These are phyloP conservation scores for Zaprionus camerounensis DNA, from an alignment of 1,140 invertebrate species.

Conservation along the genomic window DNA sequence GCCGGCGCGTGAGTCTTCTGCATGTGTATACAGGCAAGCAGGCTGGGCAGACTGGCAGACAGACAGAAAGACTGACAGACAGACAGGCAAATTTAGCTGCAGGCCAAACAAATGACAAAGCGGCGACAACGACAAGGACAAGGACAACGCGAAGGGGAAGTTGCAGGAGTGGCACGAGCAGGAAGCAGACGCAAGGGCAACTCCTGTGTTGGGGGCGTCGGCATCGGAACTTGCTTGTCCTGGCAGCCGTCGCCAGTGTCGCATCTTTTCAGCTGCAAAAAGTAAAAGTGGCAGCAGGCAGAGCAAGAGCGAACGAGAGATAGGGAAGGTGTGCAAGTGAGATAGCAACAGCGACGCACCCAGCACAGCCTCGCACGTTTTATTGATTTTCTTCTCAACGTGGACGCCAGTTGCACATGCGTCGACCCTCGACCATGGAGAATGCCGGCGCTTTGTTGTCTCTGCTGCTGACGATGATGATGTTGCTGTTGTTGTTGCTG, in stretches of 20 bases:
- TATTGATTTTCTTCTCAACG: slow-evolving; percentile 74
- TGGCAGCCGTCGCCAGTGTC: slow-evolving; percentile 65
- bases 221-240: slow-evolving; percentile 73
- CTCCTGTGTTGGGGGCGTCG: slow-evolving; percentile 19
- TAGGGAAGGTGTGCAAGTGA: background rate
- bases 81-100: slow-evolving; percentile 80
- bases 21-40: slow-evolving; percentile 34
- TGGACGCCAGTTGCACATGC: slow-evolving; percentile 73
- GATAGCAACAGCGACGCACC: slow-evolving; percentile 14
- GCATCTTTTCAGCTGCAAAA: slow-evolving; percentile 56
- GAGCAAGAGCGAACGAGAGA: slow-evolving; percentile 10
- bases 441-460: slow-evolving; percentile 26
- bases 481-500: background rate
- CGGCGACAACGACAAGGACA: slow-evolving; percentile 44
- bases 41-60: slow-evolving; percentile 8
- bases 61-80: slow-evolving; percentile 30
- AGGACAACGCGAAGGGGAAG: slow-evolving; percentile 1
- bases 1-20: slow-evolving; percentile 40
- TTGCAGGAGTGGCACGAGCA: background rate
- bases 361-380: slow-evolving; percentile 72
- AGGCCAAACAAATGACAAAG: slow-evolving; percentile 82
- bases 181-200: slow-evolving; percentile 3
- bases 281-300: slow-evolving; percentile 72
- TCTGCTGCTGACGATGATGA: slow-evolving; percentile 8
- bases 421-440: slow-evolving; percentile 64